Evolutionary conservation across 1,140 invertebrate species (phyloP).

Genomic region (Drosophila erecta): DNA sequence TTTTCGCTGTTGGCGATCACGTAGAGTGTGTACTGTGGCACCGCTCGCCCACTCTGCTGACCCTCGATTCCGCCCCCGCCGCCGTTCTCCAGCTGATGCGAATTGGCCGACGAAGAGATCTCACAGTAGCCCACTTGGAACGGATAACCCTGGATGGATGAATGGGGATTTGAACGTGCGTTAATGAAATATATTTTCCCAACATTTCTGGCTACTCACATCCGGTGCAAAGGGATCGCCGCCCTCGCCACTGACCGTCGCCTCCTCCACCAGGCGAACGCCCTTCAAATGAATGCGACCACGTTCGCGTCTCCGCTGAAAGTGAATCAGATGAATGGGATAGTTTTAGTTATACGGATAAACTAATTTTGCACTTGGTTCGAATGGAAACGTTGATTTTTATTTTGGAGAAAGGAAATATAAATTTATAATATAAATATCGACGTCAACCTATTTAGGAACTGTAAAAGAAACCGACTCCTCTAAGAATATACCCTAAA

Average conservation of each 20-base stretch:
- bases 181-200: conserved; percentile 40
- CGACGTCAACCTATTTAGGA: too few relatives aligned
- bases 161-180: conserved; percentile 23
- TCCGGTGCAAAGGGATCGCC: conserved; percentile 84
- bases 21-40: conserved; percentile 91
- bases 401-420: not conserved
- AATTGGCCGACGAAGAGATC: conserved; percentile 41
- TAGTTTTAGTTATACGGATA: conserved; percentile 25
- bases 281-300: conserved; percentile 90
- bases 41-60: conserved; percentile 63
- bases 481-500: not conserved
- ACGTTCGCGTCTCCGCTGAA: conserved; percentile 91
- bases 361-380: not conserved
- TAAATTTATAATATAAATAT: too few relatives aligned
- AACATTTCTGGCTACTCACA: conserved; percentile 69
- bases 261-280: conserved; percentile 91
- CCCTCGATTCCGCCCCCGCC: conserved; percentile 57
- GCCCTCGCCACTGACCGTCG: conserved; percentile 86
- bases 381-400: not conserved
- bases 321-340: conserved; percentile 45
- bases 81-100: conserved; percentile 38
- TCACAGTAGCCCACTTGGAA: conserved; percentile 92
- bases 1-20: conserved; percentile 89
- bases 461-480: not conserved
- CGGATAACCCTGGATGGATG: conserved; percentile 85